Conservation (phyloP, 2,797 vertebrate genomes). For the Micrastur ruficollis region DNA sequence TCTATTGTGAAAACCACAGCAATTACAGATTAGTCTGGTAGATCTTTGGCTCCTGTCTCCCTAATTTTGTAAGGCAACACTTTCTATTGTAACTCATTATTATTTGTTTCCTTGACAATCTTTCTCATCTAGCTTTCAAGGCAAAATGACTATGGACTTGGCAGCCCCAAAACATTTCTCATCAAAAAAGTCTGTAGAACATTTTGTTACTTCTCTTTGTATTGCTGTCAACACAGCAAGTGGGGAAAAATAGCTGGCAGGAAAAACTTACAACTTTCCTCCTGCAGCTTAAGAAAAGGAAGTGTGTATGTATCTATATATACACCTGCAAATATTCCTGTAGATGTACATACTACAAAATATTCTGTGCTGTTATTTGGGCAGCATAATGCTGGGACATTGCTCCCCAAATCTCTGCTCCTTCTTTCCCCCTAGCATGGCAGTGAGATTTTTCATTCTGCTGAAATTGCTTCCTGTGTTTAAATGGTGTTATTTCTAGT, state of each 20-base stretch:
- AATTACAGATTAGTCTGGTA: conserved; percentile 25
- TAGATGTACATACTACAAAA: background rate
- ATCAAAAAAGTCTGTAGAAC: background rate
- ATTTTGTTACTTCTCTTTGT: conserved; percentile 22
- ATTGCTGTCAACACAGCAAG: background rate
- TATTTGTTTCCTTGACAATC: conserved; percentile 37
- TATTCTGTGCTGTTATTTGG: background rate
- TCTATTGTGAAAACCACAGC: conserved; percentile 13
- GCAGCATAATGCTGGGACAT: background rate
- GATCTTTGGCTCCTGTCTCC: background rate
- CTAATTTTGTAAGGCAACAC: conserved; percentile 14
- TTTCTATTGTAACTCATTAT: conserved; percentile 37
- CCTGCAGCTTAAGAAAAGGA: background rate
- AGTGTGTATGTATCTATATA: background rate
- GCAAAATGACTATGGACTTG: background rate
- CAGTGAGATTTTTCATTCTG: background rate
- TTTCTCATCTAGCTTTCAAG: conserved; percentile 6
- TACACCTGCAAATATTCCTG: background rate
- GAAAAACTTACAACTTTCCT: background rate
- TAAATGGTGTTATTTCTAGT: background rate
- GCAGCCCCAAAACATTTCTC: conserved; percentile 15
- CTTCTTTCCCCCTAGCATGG: background rate
- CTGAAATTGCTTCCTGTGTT: background rate
- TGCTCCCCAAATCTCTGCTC: background rate
- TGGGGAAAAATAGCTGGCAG: background rate